Conservation (phyloP, 2,888 invertebrate genomes). For the Thumatha senex region DNA sequence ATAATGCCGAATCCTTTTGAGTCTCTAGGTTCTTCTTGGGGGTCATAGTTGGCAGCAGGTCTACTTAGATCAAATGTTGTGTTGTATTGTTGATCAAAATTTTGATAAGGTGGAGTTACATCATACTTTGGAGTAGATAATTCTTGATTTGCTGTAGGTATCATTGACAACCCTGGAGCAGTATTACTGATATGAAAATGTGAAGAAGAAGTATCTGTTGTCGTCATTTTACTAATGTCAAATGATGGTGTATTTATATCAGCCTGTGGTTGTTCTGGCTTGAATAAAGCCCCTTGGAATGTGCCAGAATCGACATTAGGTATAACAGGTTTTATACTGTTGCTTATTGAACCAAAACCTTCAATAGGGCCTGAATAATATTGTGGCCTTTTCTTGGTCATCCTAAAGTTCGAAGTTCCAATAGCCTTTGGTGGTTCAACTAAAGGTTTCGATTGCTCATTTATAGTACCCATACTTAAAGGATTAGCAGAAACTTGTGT, state of each 20-base stretch:
- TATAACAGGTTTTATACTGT: constrained; percentile 63
- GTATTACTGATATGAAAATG: constrained; percentile 31
- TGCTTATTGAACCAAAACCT: constrained; percentile 68
- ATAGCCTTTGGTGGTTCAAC: constrained; percentile 65
- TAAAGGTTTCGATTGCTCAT: constrained; percentile 44
- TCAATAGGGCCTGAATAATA: constrained; percentile 79
- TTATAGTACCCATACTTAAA: background rate
- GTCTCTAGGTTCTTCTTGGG: constrained; percentile 55
- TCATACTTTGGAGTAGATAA: constrained; percentile 16
- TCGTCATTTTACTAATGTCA: constrained; percentile 39
- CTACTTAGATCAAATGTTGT: constrained; percentile 71
- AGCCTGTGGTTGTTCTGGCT: constrained; percentile 40
- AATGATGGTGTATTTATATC: constrained; percentile 28
- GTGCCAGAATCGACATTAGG: constrained; percentile 44
- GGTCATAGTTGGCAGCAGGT: constrained; percentile 50
- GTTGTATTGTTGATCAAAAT: constrained; percentile 40
- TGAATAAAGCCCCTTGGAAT: constrained; percentile 62
- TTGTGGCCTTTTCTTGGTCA: constrained; percentile 72
- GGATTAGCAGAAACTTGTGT: background rate
- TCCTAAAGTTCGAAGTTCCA: constrained; percentile 60
- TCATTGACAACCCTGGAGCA: background rate
- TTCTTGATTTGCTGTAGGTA: constrained; percentile 13
- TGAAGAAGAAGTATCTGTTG: constrained; percentile 15
- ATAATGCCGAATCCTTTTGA: constrained; percentile 67
- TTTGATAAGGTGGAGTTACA: constrained; percentile 24